Percentiles rank a stretch among this genome's conserved stretches.
Evolutionary conservation across 2,113 vertebrate species (phyloP).

Genomic region (Prunella himalayana): DNA sequence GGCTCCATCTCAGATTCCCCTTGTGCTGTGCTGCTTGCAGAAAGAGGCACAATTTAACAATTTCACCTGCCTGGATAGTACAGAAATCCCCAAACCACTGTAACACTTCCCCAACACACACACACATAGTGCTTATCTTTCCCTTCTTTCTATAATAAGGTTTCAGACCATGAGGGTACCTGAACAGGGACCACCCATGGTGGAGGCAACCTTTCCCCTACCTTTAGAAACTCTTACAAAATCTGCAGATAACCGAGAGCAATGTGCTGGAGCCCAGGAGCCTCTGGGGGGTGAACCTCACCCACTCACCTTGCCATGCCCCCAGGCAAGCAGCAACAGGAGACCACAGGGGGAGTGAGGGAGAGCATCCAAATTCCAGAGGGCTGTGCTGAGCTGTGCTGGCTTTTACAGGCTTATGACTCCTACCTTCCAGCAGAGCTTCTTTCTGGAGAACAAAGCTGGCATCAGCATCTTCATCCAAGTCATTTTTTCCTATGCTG

Average conservation of each 20-base stretch:
- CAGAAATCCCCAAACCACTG: not conserved
- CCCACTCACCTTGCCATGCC: not conserved
- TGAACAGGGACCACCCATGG: conserved; percentile 7
- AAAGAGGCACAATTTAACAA: not conserved
- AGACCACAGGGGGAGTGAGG: not conserved
- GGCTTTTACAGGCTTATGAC: not conserved
- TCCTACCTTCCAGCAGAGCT: not conserved
- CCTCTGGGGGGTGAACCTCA: not conserved
- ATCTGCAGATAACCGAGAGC: not conserved
- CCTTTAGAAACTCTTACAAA: not conserved
- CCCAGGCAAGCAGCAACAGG: not conserved
- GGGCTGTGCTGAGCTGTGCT: not conserved
- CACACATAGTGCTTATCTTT: not conserved
- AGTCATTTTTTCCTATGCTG: not conserved
- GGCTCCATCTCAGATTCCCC: not conserved
- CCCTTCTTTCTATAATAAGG: not conserved
- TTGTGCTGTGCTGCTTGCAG: not conserved
- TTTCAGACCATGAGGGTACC: not conserved
- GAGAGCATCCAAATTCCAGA: conserved; percentile 8
- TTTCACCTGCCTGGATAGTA: not conserved
- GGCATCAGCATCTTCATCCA: not conserved
- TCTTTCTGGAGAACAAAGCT: not conserved
- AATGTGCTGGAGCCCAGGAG: not conserved
- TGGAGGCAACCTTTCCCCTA: not conserved
- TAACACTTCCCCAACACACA: not conserved